Percentiles rank a stretch among this genome's conserved stretches.
phyloP scores from a whole-genome alignment of 1,140 invertebrate genomes.

The Chionoecetes opilio region DNA sequence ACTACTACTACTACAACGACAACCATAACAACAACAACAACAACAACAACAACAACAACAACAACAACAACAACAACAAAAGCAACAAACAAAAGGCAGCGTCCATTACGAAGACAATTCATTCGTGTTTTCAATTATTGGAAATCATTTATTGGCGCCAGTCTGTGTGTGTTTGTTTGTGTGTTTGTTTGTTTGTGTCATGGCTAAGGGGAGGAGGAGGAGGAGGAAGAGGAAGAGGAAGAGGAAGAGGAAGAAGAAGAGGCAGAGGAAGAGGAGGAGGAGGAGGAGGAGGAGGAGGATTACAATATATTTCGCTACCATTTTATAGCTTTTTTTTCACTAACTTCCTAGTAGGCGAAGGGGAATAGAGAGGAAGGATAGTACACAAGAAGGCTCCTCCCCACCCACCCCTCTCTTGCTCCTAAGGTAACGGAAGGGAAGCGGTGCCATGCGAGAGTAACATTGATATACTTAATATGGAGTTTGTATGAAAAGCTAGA shows the following conservation, averaged over 20 bases:
- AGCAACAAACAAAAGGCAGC: neutral
- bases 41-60: neutral
- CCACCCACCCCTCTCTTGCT: no score
- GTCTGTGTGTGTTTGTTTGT: no score
- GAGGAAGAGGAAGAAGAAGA: neutral
- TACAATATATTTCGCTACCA: no score
- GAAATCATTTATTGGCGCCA: neutral
- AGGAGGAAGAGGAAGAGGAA: neutral
- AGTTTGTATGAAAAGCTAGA: no score
- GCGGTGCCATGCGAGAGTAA: no score
- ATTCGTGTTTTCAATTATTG: constrained; percentile 22
- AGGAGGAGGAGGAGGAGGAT: neutral
- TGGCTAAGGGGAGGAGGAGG: neutral
- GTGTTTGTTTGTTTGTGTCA: no score
- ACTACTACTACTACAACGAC: neutral
- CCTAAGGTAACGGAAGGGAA: no score
- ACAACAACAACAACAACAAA: constrained; percentile 1
- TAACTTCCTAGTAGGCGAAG: no score
- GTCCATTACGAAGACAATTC: neutral
- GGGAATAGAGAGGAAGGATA: no score
- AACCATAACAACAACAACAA: neutral
- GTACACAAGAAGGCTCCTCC: no score
- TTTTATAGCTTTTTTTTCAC: no score
- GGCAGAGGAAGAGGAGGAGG: neutral
- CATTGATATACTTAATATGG: no score